Evolutionary conservation across 2,888 invertebrate species (phyloP).

Genomic region (Pardosa pseudoannulata): DNA sequence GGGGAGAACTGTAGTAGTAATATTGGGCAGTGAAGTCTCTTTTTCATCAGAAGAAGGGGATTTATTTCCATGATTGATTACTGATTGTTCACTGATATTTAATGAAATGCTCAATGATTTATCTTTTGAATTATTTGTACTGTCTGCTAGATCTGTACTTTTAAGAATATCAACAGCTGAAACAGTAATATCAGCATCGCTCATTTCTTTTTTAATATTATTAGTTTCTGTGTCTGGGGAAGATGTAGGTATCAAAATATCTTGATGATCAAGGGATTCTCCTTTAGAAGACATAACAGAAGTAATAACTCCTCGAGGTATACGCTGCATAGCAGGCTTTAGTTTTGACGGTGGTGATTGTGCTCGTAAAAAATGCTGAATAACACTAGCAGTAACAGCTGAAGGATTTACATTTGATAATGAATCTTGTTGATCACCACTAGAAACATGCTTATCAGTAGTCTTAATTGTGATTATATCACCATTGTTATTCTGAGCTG

Average conservation of each 20-base stretch:
- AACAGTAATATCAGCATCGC: conserved; percentile 32
- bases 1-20: conserved; percentile 53
- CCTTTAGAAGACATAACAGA: conserved; percentile 63
- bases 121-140: conserved; percentile 26
- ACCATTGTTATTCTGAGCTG: conserved; percentile 33
- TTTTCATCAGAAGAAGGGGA: conserved; percentile 42
- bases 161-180: conserved; percentile 26
- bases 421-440: conserved; percentile 9
- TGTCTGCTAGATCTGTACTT: conserved; percentile 27
- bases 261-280: conserved; percentile 36
- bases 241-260: conserved; percentile 34
- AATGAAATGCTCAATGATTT: conserved; percentile 16
- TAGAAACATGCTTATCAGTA: conserved; percentile 13
- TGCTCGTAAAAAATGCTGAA: conserved; percentile 63
- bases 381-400: conserved; percentile 66
- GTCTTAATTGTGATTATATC: conserved; percentile 41
- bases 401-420: conserved; percentile 45
- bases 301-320: conserved; percentile 64
- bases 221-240: neutral
- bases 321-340: conserved; percentile 50
- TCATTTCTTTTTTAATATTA: conserved; percentile 31
- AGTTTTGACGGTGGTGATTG: conserved; percentile 53
- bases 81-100: conserved; percentile 49
- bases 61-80: conserved; percentile 43
- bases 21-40: conserved; percentile 37